phyloP scores from a whole-genome alignment of 2,113 vertebrate genomes.

The Lepus europaeus region DNA sequence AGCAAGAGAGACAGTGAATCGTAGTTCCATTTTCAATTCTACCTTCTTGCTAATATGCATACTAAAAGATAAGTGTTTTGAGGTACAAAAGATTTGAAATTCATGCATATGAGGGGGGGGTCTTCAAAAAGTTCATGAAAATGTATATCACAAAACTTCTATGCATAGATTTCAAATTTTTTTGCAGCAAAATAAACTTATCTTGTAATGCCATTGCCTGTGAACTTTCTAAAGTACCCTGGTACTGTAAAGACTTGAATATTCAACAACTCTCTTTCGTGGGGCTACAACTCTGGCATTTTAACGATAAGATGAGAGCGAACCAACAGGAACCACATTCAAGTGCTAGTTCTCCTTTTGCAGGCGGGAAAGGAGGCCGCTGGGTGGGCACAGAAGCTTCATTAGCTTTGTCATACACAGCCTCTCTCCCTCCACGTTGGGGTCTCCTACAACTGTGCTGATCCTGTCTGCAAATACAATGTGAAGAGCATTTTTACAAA shows the following conservation, averaged over 20 bases:
- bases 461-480: background rate
- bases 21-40: too few relatives aligned
- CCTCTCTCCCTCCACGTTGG: background rate
- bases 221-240: too few relatives aligned
- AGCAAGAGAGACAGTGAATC: too few relatives aligned
- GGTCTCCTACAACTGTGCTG: slow-evolving; percentile 3
- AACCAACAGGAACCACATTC: background rate
- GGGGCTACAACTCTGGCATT: background rate
- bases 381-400: background rate
- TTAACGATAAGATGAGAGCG: slow-evolving; percentile 40
- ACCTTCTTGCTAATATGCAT: too few relatives aligned
- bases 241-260: background rate
- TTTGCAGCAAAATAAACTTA: too few relatives aligned
- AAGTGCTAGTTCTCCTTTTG: background rate
- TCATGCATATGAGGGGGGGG: too few relatives aligned
- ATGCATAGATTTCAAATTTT: too few relatives aligned
- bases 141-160: too few relatives aligned
- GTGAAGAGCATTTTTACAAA: slow-evolving; percentile 27
- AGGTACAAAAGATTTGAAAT: too few relatives aligned
- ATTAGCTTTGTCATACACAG: background rate
- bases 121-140: too few relatives aligned
- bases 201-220: too few relatives aligned
- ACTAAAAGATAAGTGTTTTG: too few relatives aligned
- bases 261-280: slow-evolving; percentile 21
- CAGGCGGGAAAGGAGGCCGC: background rate